Percentiles rank a stretch among this genome's conserved stretches.
Conservation (phyloP, 1,140 invertebrate genomes). For the Epicauta chinensis region DNA sequence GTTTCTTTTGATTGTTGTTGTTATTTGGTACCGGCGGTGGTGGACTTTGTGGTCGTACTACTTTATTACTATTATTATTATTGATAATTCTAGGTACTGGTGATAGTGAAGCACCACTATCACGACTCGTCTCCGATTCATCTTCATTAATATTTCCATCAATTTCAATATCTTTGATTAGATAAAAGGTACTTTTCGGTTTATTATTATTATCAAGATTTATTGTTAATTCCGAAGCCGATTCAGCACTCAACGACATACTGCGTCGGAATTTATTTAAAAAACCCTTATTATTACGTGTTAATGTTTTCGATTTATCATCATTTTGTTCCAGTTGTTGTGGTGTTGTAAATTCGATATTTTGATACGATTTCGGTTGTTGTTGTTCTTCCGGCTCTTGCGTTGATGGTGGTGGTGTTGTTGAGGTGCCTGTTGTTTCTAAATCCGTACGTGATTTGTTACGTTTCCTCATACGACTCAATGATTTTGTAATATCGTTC, state of each 20-base stretch:
- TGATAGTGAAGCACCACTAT: constrained; percentile 22
- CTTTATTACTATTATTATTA: constrained; percentile 20
- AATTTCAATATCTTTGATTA: constrained; percentile 54
- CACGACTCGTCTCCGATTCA: constrained; percentile 4
- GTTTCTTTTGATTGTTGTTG: constrained; percentile 4
- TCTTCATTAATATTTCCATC: constrained; percentile 44
- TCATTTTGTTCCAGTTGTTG: not conserved
- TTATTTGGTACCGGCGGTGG: constrained; percentile 34
- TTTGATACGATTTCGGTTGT: constrained; percentile 7
- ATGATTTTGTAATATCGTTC: constrained; percentile 39
- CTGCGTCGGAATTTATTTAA: constrained; percentile 37
- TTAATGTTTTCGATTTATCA: constrained; percentile 12
- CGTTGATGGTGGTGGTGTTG: not conserved
- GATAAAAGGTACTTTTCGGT: constrained; percentile 56
- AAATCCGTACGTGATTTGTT: constrained; percentile 36
- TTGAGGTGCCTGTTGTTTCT: not conserved
- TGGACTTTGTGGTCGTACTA: constrained; percentile 36
- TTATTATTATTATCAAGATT: constrained; percentile 27
- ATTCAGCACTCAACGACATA: constrained; percentile 33
- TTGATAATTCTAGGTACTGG: constrained; percentile 22
- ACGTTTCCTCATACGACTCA: constrained; percentile 36
- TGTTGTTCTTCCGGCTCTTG: not conserved
- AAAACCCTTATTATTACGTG: constrained; percentile 30
- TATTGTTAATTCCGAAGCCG: constrained; percentile 26
- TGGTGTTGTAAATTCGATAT: not conserved